These are phyloP conservation scores for Lepidochrysops patricia DNA, from an alignment of 2,888 invertebrate species.

Conservation along the genomic window DNA sequence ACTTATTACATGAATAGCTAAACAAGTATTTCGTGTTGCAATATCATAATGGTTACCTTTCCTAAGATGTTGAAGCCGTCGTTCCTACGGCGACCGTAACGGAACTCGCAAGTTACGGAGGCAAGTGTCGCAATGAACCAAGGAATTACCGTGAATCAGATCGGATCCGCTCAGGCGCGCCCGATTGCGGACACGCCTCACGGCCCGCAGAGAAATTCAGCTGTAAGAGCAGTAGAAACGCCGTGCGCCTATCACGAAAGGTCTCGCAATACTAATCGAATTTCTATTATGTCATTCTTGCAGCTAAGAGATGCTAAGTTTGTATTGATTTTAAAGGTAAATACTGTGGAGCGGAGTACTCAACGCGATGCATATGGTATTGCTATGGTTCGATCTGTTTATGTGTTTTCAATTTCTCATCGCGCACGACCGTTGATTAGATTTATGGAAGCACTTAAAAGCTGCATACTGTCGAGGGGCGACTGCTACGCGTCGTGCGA, in stretches of 20 bases:
- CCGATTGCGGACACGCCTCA: conserved; percentile 68
- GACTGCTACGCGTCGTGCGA: not conserved
- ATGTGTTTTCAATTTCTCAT: not conserved
- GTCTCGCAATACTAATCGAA: conserved; percentile 62
- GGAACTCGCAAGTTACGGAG: conserved; percentile 41
- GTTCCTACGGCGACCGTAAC: conserved; percentile 19
- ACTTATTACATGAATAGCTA: not conserved
- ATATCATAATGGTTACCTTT: not conserved
- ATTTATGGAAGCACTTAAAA: not conserved
- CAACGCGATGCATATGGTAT: not conserved
- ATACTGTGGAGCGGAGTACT: no score
- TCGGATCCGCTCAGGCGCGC: conserved; percentile 65
- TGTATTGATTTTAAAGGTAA: no score
- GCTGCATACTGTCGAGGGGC: not conserved
- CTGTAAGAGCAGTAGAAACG: conserved; percentile 55
- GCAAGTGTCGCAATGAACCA: conserved; percentile 50
- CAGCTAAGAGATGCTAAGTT: not conserved
- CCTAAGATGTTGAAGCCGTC: not conserved
- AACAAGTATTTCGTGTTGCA: not conserved
- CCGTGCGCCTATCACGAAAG: conserved; percentile 31
- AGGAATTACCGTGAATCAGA: conserved; percentile 57
- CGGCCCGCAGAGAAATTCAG: conserved; percentile 64
- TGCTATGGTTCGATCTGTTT: not conserved
- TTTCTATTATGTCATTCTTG: conserved; percentile 40
- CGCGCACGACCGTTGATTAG: not conserved